Percentiles rank a stretch among this genome's conserved stretches.
phyloP scores from a whole-genome alignment of 1,140 invertebrate genomes.

The Ooceraea biroi region DNA sequence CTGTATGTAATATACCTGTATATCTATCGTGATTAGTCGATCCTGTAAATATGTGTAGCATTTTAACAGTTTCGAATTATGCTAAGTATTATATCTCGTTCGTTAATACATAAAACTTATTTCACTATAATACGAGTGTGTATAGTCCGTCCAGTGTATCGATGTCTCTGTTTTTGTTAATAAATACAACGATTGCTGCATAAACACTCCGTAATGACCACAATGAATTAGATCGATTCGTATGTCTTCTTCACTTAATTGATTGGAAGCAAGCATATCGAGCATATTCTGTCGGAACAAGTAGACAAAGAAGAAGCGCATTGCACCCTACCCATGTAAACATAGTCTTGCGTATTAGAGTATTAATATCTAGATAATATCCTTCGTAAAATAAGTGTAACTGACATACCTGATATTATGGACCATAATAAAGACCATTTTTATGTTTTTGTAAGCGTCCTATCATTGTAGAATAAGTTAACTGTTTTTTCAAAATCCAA shows the following conservation, averaged over 20 bases:
- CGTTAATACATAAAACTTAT: slow-evolving; percentile 5
- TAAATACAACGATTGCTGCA: slow-evolving; percentile 1
- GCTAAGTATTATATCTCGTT: slow-evolving; percentile 50
- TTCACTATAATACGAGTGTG: slow-evolving; percentile 54
- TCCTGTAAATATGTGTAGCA: slow-evolving; percentile 72
- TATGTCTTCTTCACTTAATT: not conserved
- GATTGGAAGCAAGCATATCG: not conserved
- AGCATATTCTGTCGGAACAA: not conserved
- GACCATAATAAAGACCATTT: slow-evolving; percentile 78
- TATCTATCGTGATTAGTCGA: slow-evolving; percentile 41
- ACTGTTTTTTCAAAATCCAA: no score
- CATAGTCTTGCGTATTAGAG: slow-evolving; percentile 44
- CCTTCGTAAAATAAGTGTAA: slow-evolving; percentile 69
- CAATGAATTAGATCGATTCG: slow-evolving; percentile 4
- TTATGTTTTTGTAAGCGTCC: slow-evolving; percentile 77
- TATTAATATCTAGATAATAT: slow-evolving; percentile 61
- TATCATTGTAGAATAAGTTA: not conserved
- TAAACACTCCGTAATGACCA: not conserved
- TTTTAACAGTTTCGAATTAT: slow-evolving; percentile 65
- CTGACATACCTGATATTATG: slow-evolving; percentile 73
- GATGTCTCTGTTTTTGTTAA: slow-evolving; percentile 28
- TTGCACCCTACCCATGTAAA: slow-evolving; percentile 44
- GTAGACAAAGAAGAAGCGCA: not conserved
- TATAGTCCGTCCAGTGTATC: slow-evolving; percentile 74
- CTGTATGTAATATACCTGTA: slow-evolving; percentile 24